phyloP scores from a whole-genome alignment of 1,140 invertebrate genomes.

The Piezodorus guildinii region DNA sequence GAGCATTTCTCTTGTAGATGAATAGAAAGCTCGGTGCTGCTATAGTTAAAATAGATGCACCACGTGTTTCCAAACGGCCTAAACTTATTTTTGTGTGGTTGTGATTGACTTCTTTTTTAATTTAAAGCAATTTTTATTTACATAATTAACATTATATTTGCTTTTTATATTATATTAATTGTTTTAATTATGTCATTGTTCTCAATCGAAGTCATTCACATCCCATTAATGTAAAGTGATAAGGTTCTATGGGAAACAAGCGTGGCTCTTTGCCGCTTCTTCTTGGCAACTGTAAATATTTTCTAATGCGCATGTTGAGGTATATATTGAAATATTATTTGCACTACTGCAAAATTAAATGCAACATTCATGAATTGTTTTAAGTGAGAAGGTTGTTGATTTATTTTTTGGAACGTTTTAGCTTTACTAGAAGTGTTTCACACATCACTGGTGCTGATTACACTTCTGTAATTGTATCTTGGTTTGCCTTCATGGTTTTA shows the following conservation, averaged over 20 bases:
- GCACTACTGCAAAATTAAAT: background rate
- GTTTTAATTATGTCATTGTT: background rate
- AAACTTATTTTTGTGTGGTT: background rate
- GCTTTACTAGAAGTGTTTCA: constrained; percentile 13
- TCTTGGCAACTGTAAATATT: constrained; percentile 9
- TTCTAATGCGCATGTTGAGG: constrained; percentile 1
- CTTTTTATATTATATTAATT: background rate
- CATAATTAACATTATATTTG: background rate
- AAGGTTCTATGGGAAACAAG: constrained; percentile 2
- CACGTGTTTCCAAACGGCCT: constrained; percentile 12
- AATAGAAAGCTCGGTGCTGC: constrained; percentile 15
- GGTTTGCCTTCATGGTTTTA: constrained; percentile 10
- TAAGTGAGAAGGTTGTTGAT: background rate
- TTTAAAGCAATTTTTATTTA: background rate
- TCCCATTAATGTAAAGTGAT: background rate
- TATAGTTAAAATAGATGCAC: constrained; percentile 7
- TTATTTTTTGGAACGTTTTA: constrained; percentile 9
- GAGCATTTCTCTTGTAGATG: constrained; percentile 15
- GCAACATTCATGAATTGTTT: background rate
- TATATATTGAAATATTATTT: too few species aligned
- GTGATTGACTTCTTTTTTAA: constrained; percentile 2
- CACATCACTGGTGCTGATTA: background rate
- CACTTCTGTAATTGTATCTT: constrained; percentile 1
- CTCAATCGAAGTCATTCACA: background rate
- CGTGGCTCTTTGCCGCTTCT: constrained; percentile 5